Base-by-base conservation (phyloP, 2,113 vertebrate species). In the Rana temporaria region DNA sequence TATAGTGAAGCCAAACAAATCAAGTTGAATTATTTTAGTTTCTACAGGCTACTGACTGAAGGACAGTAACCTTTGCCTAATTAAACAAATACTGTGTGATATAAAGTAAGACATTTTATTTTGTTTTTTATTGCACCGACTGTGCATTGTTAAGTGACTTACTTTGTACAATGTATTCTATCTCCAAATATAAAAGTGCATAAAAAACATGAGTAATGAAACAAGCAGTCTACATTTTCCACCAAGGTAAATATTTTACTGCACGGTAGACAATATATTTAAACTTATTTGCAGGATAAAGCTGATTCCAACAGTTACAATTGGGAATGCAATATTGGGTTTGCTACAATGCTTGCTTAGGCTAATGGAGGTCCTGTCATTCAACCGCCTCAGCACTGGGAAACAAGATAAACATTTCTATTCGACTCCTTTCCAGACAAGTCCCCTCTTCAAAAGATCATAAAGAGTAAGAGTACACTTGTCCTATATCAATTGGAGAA, bases 361-460 rank as follows among this genome's bases (percentile, higher is more conserved):
- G 95, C 95, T 96, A 96, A 95, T 96, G 93, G 94, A 95, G 96
- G 92, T 94, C 94, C 95, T 95, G 93, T 94, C 95, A 97, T 97
- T 98, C 97, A 96, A 91, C 88, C 87, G 89, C 86, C 91, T 91
- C 90, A 89, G 90, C 92, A 90, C 95, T 86, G 88, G 95, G 95
- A 96, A 91, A 97, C 95, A 84, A 92, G 88, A 94, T 94, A 98
- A 99, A 98, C 94, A 98, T 87, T 91, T 90, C 92, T 84, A 90
- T 77, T 82, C 90, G 94, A 96, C 95, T 94, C 56, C 92, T 93
- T 89, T 90, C 92, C 93, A 84, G 90, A 90, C 91, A 92, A 88
- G 93, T 94, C 94, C 89, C 90, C 92, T 93, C 94, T 94, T 93
- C 90, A 87, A 90, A 89, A 94, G 94, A 94, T 96, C 96, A 94